Percentiles rank a stretch among this genome's conserved stretches.
These are phyloP conservation scores for Phyllopteryx taeniolatus DNA, from an alignment of 2,113 vertebrate species.

Conservation along the genomic window DNA sequence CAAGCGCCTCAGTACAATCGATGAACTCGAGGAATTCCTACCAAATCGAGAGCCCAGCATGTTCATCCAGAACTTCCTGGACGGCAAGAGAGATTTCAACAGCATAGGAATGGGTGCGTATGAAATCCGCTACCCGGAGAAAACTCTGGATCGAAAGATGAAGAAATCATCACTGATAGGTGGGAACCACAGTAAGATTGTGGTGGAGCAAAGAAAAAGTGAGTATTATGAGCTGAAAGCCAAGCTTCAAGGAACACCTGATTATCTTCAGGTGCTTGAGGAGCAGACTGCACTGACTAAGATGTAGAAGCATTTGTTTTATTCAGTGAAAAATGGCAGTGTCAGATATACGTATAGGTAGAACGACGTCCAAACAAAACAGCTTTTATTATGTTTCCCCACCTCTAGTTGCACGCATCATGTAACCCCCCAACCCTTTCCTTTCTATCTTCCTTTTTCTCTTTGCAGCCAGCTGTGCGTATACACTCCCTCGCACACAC, in stretches of 20 bases:
- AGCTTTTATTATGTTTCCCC: constrained; percentile 38
- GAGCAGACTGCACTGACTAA: constrained; percentile 91
- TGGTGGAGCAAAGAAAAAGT: constrained; percentile 96
- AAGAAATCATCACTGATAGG: constrained; percentile 98
- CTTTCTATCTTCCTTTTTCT: constrained; percentile 35
- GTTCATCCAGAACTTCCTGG: constrained; percentile 95
- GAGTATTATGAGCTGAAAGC: constrained; percentile 98
- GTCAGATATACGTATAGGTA: constrained; percentile 29
- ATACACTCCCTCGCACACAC: constrained; percentile 28
- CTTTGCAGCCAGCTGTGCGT: constrained; percentile 30
- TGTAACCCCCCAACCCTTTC: constrained; percentile 15
- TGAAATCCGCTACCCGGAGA: constrained; percentile 96
- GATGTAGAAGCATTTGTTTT: constrained; percentile 60
- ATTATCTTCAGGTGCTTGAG: constrained; percentile 98
- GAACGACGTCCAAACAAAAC: constrained; percentile 45
- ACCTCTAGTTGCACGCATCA: constrained; percentile 10
- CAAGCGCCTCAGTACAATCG: constrained; percentile 97
- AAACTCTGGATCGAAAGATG: constrained; percentile 91
- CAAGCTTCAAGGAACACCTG: constrained; percentile 95
- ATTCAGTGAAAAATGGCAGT: constrained; percentile 38
- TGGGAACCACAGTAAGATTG: constrained; percentile 96
- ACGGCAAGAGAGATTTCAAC: constrained; percentile 94
- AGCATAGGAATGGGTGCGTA: constrained; percentile 97
- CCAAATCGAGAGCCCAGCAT: constrained; percentile 92
- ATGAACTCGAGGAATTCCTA: constrained; percentile 94